Conservation (phyloP, 2,888 invertebrate genomes). For the Allacma fusca region DNA sequence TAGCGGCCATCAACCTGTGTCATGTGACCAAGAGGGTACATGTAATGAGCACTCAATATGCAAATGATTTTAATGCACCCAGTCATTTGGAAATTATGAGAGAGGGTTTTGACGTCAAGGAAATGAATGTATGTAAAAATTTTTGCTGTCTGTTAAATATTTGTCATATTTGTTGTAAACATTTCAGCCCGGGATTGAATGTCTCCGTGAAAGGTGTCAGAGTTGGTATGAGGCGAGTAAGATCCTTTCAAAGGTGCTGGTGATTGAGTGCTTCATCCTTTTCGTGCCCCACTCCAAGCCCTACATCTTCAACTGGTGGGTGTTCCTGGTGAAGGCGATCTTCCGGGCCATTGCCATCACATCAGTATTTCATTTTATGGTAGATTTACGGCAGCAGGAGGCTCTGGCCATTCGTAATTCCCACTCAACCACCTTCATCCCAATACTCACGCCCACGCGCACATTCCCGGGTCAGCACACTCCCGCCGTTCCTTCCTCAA, state of each 20-base stretch:
- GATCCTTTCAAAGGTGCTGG: constrained; percentile 31
- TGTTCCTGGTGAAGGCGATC: constrained; percentile 28
- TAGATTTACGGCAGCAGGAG: constrained; percentile 28
- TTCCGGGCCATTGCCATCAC: constrained; percentile 29
- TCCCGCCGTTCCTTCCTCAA: constrained; percentile 6
- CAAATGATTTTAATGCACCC: background rate
- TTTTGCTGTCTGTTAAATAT: too few relatives aligned
- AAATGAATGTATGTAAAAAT: too few relatives aligned
- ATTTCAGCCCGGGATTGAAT: constrained; percentile 21
- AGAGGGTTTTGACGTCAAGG: too few relatives aligned
- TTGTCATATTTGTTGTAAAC: background rate
- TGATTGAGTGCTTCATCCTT: constrained; percentile 40
- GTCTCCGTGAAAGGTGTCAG: constrained; percentile 30
- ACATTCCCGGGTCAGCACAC: background rate
- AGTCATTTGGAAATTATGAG: too few relatives aligned
- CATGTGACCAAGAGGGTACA: constrained; percentile 18
- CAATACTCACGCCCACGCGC: background rate
- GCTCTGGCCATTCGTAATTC: background rate
- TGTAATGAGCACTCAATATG: background rate
- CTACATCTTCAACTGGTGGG: constrained; percentile 35
- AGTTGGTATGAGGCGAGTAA: constrained; percentile 38
- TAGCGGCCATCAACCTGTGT: constrained; percentile 34
- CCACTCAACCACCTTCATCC: background rate
- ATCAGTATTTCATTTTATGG: constrained; percentile 27
- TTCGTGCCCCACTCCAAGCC: constrained; percentile 34